These are phyloP conservation scores for Copidosoma aretas DNA, from an alignment of 2,888 invertebrate species.

Conservation along the genomic window DNA sequence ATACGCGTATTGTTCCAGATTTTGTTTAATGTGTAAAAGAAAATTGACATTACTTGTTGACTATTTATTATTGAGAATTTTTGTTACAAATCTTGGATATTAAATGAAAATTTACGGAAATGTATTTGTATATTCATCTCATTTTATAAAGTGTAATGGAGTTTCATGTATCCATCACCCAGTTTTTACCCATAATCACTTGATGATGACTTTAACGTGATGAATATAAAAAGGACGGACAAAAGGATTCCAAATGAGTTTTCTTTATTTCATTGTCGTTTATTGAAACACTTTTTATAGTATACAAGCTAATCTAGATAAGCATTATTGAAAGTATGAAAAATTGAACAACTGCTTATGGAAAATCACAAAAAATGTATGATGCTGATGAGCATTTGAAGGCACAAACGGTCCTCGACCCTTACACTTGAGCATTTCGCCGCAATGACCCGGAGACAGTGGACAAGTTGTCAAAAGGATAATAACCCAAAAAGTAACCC, in stretches of 20 bases:
- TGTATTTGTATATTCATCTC: no score
- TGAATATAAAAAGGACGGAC: constrained; percentile 22
- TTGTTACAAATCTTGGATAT: neutral
- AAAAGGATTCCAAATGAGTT: constrained; percentile 30
- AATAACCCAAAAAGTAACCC: constrained; percentile 17
- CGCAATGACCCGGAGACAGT: constrained; percentile 51
- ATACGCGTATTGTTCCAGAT: no score
- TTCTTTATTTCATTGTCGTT: constrained; percentile 54
- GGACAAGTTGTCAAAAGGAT: constrained; percentile 18
- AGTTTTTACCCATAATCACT: no score
- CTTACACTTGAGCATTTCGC: constrained; percentile 59
- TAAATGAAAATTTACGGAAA: no score
- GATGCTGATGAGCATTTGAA: constrained; percentile 57
- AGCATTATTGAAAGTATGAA: constrained; percentile 60
- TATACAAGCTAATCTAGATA: constrained; percentile 60
- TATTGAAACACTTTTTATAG: constrained; percentile 62
- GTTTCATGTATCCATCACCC: no score
- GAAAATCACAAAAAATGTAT: constrained; percentile 58
- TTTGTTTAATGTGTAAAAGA: neutral
- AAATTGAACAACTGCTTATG: constrained; percentile 58
- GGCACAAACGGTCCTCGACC: constrained; percentile 62
- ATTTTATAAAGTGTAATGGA: no score
- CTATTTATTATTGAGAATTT: constrained; percentile 5
- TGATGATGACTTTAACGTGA: neutral
- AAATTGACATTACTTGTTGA: constrained; percentile 10